Evolutionary conservation across 2,888 invertebrate genomes (phyloP).

Genomic region (Megastigmus dorsalis): DNA sequence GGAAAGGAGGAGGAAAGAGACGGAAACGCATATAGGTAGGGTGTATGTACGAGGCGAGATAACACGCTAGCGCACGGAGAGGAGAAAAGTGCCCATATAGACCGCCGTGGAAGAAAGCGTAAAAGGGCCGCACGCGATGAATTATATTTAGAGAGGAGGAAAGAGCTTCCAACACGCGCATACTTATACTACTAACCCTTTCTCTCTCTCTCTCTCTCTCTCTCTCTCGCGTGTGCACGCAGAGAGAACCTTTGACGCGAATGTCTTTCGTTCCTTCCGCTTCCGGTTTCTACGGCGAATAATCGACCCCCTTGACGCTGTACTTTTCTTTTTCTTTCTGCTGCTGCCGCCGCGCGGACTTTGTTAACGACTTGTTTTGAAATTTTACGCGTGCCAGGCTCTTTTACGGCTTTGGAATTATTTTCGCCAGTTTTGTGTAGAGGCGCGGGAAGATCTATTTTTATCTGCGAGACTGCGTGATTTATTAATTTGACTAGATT

Average conservation of each 20-base stretch:
- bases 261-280: conserved; percentile 17
- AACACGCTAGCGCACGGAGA: no score
- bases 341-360: neutral
- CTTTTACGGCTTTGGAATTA: no score
- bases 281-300: conserved; percentile 17
- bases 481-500: neutral
- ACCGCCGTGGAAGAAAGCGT: conserved; percentile 9
- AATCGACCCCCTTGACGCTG: no score
- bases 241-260: neutral
- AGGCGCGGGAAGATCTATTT: no score
- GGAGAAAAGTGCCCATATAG: conserved; percentile 22
- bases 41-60: conserved; percentile 27
- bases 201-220: neutral
- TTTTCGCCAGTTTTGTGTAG: no score
- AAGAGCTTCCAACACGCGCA: conserved; percentile 45
- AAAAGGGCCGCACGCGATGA: conserved; percentile 52
- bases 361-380: conserved; percentile 28
- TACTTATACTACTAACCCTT: neutral
- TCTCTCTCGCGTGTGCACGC: neutral
- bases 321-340: conserved; percentile 7
- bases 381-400: conserved; percentile 10
- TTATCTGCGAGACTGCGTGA: neutral
- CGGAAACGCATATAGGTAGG: no score
- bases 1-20: no score
- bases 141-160: conserved; percentile 62